Conservation (phyloP, 1,140 invertebrate species). For the Penaeus japonicus region DNA sequence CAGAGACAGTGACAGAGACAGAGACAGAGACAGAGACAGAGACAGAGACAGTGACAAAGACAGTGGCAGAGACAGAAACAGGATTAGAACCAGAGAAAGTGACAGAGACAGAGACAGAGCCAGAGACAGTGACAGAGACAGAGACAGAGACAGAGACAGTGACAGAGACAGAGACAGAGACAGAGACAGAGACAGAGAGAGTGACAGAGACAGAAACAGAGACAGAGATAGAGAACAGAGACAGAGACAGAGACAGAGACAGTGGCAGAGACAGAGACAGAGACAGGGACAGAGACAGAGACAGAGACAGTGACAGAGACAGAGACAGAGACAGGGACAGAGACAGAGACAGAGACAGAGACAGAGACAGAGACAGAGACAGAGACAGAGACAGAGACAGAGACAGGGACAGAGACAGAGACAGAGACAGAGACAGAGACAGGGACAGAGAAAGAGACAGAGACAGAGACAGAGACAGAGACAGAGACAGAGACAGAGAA, state of each 20-base stretch:
- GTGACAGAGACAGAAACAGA: too few relatives aligned
- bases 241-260: background rate
- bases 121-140: background rate
- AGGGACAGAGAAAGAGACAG: too few relatives aligned
- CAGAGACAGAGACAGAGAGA: background rate
- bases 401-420: too few relatives aligned
- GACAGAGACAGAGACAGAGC: background rate
- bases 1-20: background rate
- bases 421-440: too few relatives aligned
- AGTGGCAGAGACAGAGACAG: background rate
- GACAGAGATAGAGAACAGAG: background rate
- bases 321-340: too few relatives aligned
- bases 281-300: background rate
- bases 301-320: too few relatives aligned
- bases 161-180: background rate
- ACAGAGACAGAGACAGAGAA: background rate
- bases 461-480: background rate
- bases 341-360: too few relatives aligned
- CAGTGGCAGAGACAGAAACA: background rate
- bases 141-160: background rate
- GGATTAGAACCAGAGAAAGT: background rate
- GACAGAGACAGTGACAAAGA: background rate
- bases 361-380: too few relatives aligned
- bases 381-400: too few relatives aligned
- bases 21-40: background rate